Base-by-base conservation (phyloP, 2,888 invertebrate species). In the Nymphalis urticae region DNA sequence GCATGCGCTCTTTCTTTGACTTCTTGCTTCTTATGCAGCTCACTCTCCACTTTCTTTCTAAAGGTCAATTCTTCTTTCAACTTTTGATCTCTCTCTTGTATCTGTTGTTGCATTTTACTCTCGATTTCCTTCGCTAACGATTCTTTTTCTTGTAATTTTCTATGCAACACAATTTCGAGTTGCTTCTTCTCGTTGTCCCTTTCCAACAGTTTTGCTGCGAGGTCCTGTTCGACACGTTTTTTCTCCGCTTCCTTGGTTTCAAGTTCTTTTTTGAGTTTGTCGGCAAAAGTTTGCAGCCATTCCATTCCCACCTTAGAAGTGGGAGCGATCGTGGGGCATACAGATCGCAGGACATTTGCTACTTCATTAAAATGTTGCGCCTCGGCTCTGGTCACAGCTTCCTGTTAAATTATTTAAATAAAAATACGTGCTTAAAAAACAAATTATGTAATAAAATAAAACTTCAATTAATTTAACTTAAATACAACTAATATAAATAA, bases 291-390 rank as follows among this genome's bases (percentile, higher is more conserved):
- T 21, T 78, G 80, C 32, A 89, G 82, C 89, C 90, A 90, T 48
- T 77, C 83, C 56, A 75, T 76, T 71, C 81, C 84, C 54, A 76
- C 73, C 10, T 78, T 68, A 1, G 79, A 36, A 17, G 66, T 24
- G 0, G 92, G 89, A 19, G 85, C 85, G 0, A 83, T 84, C 6
- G 72, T 54, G 16, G 88, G 84, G 69, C 86, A 90, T 10, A 80
- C 88, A 7, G 78, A 77, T 0, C 89, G 84, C 0, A 92, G 79
- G 1, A 90, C 82, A 36, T 73, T 78, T 1, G 83, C 86, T 42
- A 95, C 91, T 75, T 94, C 94, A 4, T 93, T 94, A 85, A 95
- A 95, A 79, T 95, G 92, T 75, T 94, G 91, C 76, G 94, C 93
- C 70, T 95, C 84, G n/a, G 95, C 93, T 73, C 94, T 91, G 71